Evolutionary conservation across 2,797 vertebrate genomes (phyloP).

Genomic region (Micropoecilia bifurca): DNA sequence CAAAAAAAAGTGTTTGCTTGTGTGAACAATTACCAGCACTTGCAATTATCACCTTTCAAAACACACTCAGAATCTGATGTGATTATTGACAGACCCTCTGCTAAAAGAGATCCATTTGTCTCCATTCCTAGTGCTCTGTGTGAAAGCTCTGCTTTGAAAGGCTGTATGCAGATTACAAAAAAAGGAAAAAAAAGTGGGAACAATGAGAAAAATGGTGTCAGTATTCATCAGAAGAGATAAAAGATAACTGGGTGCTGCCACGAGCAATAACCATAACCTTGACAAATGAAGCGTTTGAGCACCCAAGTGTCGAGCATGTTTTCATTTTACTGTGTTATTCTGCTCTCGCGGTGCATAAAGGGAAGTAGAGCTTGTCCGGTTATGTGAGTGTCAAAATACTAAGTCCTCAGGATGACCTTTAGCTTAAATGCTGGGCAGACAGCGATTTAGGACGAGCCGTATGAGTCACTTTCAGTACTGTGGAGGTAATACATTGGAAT

Average conservation of each 20-base stretch:
- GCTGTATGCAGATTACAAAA: slow-evolving; percentile 44
- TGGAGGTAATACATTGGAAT: slow-evolving; percentile 8
- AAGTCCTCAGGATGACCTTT: slow-evolving; percentile 54
- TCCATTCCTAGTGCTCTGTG: slow-evolving; percentile 16
- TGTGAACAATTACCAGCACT: slow-evolving; percentile 34
- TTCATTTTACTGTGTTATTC: slow-evolving; percentile 61
- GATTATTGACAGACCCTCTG: slow-evolving; percentile 43
- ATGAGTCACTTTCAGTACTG: slow-evolving; percentile 32
- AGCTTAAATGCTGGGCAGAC: slow-evolving; percentile 38
- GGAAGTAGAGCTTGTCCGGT: slow-evolving; percentile 59
- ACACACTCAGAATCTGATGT: slow-evolving; percentile 32
- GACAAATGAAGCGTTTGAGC: slow-evolving; percentile 74
- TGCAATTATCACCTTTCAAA: slow-evolving; percentile 45
- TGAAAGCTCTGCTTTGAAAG: slow-evolving; percentile 39
- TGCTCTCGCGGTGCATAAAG: slow-evolving; percentile 55
- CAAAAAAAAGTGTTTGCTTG: not conserved
- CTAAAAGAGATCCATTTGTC: slow-evolving; percentile 5
- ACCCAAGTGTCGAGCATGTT: slow-evolving; percentile 69
- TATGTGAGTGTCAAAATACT: slow-evolving; percentile 58
- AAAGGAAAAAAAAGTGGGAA: slow-evolving; percentile 57
- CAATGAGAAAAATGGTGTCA: slow-evolving; percentile 65
- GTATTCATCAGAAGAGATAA: slow-evolving; percentile 65
- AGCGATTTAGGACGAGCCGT: slow-evolving; percentile 34
- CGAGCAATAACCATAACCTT: slow-evolving; percentile 66
- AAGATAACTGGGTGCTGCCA: slow-evolving; percentile 71